phyloP scores from a whole-genome alignment of 2,113 vertebrate genomes.

The Phodopus roborovskii region DNA sequence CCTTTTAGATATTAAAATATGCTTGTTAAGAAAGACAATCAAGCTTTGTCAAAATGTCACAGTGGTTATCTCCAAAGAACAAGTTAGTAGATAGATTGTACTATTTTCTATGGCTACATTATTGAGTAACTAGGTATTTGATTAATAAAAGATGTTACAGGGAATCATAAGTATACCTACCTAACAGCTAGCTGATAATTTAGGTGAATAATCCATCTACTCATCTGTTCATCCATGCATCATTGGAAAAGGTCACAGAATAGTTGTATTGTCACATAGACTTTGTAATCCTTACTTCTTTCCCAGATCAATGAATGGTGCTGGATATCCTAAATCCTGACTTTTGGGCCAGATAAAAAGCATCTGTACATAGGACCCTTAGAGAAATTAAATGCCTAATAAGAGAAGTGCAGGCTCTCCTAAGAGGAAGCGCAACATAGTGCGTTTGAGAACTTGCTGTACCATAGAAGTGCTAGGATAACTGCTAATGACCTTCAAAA shows the following conservation, averaged over 20 bases:
- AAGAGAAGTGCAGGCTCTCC: constrained; percentile 38
- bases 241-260: constrained; percentile 3
- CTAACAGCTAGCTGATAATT: not conserved
- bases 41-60: not conserved
- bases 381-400: constrained; percentile 31
- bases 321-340: not conserved
- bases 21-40: not conserved
- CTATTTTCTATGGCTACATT: constrained; percentile 2
- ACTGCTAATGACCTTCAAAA: constrained; percentile 74
- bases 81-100: not conserved
- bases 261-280: not conserved
- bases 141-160: not conserved
- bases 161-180: not conserved
- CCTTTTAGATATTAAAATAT: constrained; percentile 28
- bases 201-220: not conserved
- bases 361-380: not conserved
- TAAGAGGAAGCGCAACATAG: not conserved
- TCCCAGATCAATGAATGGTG: constrained; percentile 31
- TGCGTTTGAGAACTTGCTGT: constrained; percentile 23
- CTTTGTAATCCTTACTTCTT: not conserved
- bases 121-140: not conserved
- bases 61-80: not conserved
- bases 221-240: not conserved
- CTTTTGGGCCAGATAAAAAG: constrained; percentile 10
- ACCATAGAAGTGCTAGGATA: not conserved